A percentile compares a stretch with the other conserved stretches of the same genome.
phyloP scores from a whole-genome alignment of 2,797 vertebrate species.

The Acanthornis magna region DNA sequence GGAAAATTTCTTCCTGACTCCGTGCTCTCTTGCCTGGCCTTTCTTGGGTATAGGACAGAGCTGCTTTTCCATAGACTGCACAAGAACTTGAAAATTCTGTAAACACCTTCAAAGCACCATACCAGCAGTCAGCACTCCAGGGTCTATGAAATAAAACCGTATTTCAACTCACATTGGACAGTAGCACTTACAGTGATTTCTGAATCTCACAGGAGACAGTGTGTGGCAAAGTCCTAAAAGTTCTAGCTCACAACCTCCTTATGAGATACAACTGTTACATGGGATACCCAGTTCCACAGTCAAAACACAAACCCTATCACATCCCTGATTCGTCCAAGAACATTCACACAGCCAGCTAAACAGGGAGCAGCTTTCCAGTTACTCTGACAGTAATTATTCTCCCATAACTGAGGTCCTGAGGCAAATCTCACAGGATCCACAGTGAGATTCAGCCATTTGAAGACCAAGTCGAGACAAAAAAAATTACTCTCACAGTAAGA shows the following conservation, averaged over 20 bases:
- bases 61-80: neutral
- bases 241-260: neutral
- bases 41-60: neutral
- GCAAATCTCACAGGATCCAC: neutral
- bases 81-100: neutral
- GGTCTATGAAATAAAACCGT: neutral
- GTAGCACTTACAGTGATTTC: fast-evolving
- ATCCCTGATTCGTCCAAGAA: neutral
- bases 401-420: neutral
- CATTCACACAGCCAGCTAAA: neutral
- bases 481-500: neutral
- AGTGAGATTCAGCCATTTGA: neutral
- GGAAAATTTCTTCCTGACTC: neutral
- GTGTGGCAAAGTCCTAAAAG: neutral
- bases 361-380: neutral
- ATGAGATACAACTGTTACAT: fast-evolving
- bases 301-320: fast-evolving
- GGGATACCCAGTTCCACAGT: neutral
- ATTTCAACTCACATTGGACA: neutral
- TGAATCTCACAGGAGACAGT: neutral
- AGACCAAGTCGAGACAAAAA: neutral
- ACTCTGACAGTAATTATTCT: fast-evolving
- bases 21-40: neutral
- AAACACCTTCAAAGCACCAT: neutral
- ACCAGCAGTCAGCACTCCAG: neutral